Base-by-base conservation (phyloP, 2,797 vertebrate species). In the Cephalopachus bancanus region DNA sequence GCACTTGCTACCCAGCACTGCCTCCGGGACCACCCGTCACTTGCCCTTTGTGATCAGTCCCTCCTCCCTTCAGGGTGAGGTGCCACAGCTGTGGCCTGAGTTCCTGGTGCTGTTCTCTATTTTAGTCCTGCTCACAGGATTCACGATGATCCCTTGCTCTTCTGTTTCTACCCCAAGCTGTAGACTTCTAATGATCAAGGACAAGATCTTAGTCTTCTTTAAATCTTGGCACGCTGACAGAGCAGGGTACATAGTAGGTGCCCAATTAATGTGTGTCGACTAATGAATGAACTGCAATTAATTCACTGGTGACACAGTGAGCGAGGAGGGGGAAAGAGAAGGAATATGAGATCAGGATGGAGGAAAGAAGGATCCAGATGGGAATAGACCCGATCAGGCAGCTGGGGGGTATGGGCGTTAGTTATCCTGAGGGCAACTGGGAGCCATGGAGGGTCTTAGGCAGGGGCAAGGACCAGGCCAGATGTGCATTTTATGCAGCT, bases 51-150 rank as follows among this genome's bases (percentile, higher is more conserved):
- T n/a, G 26, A 60, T 26, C 67, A 67, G 51, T 20, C 17, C 10
- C 10, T 22, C 11, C 74, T 86, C 72, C 62, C 20, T 7, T 30
- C 3, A 17, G 79, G 65, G n/a, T 15, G 51, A 51, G 44, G 33
- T 9, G 10, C 4, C 49, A 7, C 9, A 1, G 44, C 74, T 2
- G 0, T 44, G 30, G n/a, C 49, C 10, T 9, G 10, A 11, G 19
- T n/a, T 10, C 5, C 10, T 20, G 30, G 11, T 15, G 30, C 17
- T 20, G 30, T 62, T 72, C 59, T 44, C n/a, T n/a, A 6, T 69
- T 5, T 64, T 17, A n/a, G 5, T 62, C 28, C 19, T 53, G 28
- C 44, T 53, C 49, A 55, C 67, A 55, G 28, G 49, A 65, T 5
- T 17, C 33, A 15, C 28, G 4, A 7, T 16, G 11, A 19, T 44